A percentile compares a stretch with the other conserved stretches of the same genome.
phyloP scores from a whole-genome alignment of 2,113 vertebrate species.

The Sylvicapra grimmia region DNA sequence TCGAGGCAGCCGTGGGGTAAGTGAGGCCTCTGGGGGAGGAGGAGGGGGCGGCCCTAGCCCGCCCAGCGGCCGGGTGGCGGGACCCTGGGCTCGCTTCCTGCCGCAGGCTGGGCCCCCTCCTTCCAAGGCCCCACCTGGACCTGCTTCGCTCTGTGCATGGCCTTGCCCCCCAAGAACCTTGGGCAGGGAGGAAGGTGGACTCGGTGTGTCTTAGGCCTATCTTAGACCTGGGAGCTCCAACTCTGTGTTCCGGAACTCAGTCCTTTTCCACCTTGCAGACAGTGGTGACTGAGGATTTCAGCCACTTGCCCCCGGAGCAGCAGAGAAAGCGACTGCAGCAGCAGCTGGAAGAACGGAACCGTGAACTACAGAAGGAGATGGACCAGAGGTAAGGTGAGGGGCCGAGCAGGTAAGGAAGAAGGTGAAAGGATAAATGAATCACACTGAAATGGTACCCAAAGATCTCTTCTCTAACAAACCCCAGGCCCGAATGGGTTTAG shows the following conservation, averaged over 20 bases:
- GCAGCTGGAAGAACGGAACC: slow-evolving; percentile 70
- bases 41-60: neutral
- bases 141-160: slow-evolving; percentile 69
- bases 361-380: slow-evolving; percentile 74
- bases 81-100: slow-evolving; percentile 62
- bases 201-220: neutral
- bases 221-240: neutral
- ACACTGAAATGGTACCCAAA: neutral
- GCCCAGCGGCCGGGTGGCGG: slow-evolving; percentile 23
- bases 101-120: slow-evolving; percentile 37
- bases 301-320: slow-evolving; percentile 77
- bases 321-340: slow-evolving; percentile 75
- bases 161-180: neutral
- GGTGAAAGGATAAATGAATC: neutral
- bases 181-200: slow-evolving; percentile 32
- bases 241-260: neutral
- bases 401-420: too few relatives aligned
- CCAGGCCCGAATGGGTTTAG: neutral
- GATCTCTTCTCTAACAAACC: neutral
- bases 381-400: slow-evolving; percentile 72
- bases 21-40: slow-evolving; percentile 67
- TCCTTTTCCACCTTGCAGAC: slow-evolving; percentile 35
- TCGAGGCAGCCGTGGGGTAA: slow-evolving; percentile 86
- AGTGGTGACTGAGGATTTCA: slow-evolving; percentile 72
- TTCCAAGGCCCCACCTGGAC: neutral